Evolutionary conservation across 2,888 invertebrate genomes (phyloP).

Genomic region (Auanema sp.): DNA sequence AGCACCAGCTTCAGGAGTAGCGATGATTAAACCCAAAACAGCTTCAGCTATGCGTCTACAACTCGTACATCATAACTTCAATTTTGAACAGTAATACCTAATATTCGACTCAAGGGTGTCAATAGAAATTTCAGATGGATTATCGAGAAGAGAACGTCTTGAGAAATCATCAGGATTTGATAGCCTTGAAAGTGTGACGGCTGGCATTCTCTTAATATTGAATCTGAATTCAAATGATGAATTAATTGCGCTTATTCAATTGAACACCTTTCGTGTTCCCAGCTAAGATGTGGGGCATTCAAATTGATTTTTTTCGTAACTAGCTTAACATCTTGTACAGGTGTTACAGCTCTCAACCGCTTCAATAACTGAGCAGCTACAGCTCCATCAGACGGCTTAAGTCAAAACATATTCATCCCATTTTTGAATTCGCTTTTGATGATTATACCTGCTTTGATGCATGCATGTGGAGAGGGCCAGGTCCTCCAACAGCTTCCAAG

Average conservation of each 20-base stretch:
- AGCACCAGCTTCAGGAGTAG: constrained; percentile 54
- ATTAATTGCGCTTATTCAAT: no score
- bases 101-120: constrained; percentile 57
- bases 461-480: constrained; percentile 79
- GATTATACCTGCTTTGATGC: constrained; percentile 78
- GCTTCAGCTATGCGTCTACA: constrained; percentile 77
- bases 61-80: constrained; percentile 27
- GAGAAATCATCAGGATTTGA: constrained; percentile 65
- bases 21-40: constrained; percentile 73
- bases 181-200: constrained; percentile 84
- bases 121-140: constrained; percentile 30
- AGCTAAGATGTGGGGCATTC: constrained; percentile 70
- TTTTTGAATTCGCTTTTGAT: no score
- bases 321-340: constrained; percentile 40
- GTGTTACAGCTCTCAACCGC: constrained; percentile 31
- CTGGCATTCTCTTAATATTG: constrained; percentile 86
- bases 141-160: constrained; percentile 66
- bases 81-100: constrained; percentile 10
- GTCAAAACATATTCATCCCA: not conserved
- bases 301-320: constrained; percentile 92
- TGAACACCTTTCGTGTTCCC: constrained; percentile 90
- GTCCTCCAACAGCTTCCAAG: constrained; percentile 58
- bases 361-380: constrained; percentile 68
- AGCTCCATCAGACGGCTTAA: constrained; percentile 78
- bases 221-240: constrained; percentile 70